Base-by-base conservation (phyloP, 2,888 invertebrate genomes). In the Zonitis immaculata region DNA sequence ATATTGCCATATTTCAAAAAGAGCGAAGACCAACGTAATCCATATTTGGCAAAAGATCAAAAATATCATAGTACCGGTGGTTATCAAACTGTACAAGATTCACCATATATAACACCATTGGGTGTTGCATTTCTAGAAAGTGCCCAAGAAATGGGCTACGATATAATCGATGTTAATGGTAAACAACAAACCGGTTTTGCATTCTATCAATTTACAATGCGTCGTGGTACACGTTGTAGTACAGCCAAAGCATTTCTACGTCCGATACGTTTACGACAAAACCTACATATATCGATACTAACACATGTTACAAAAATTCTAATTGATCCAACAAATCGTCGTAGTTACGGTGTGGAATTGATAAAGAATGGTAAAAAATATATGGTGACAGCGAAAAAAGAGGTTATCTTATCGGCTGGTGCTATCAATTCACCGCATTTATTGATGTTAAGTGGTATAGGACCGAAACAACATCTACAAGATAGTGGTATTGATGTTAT, bases 1-100 rank as follows among this genome's bases (percentile, higher is more conserved):
- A n/a, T n/a, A n/a, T n/a, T n/a, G n/a, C n/a, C n/a, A n/a, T 93
- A 92, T 68, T 93, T 93, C 74, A 91, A 91, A 71, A 94, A 94
- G 72, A 92, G 92, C 0, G 94, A 94, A 77, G 93, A 94, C 74
- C 94, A 92, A 65, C 83, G 86, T 64, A 95, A 91, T 71, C 91
- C 91, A 0, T 93, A 90, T 66, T 73, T 94, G 55, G 80, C 88
- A 0, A 80, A 85, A 52, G 91, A 91, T 0, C 85, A 85, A 0
- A n/a, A n/a, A n/a, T 92, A 90, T 64, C 92, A 92, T 65, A 81
- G 85, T 3, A 85, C 83, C 0, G 92, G 91, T 1, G 91, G 91
- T 0, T 90, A 88, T 67, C 74, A 93, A 22, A 92, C 93, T 0
- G 83, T 94, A 2, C 86, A 89, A 6, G 93, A 94, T 76, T 88